A percentile compares a stretch with the other conserved stretches of the same genome.
Evolutionary conservation across 2,888 invertebrate species (phyloP).

Genomic region (Baccha elongata): DNA sequence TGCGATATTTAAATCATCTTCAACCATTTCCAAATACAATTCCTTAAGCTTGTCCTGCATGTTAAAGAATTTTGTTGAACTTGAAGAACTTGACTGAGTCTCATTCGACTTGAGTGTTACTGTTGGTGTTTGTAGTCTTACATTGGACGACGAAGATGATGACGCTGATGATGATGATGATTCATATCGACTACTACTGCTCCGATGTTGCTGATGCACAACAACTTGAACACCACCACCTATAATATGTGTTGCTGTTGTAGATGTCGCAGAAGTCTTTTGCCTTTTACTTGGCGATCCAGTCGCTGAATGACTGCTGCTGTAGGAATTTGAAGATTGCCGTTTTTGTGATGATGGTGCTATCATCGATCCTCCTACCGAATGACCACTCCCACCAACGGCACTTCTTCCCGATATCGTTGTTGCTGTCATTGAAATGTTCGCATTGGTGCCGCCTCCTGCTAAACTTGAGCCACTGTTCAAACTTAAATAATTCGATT

Average conservation of each 20-base stretch:
- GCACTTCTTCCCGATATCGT: slow-evolving; percentile 53
- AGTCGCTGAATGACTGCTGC: slow-evolving; percentile 76
- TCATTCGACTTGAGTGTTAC: slow-evolving; percentile 48
- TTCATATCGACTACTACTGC: slow-evolving; percentile 69
- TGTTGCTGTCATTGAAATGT: slow-evolving; percentile 54
- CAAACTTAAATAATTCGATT: slow-evolving; percentile 52
- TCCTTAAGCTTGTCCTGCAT: slow-evolving; percentile 82
- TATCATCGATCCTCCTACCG: slow-evolving; percentile 27
- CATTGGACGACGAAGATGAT: slow-evolving; percentile 52
- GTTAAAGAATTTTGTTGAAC: slow-evolving; percentile 79
- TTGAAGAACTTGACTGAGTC: slow-evolving; percentile 54
- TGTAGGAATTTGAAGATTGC: slow-evolving; percentile 66
- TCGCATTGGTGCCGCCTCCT: slow-evolving; percentile 19
- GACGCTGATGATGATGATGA: slow-evolving; percentile 57
- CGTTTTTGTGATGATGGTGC: slow-evolving; percentile 64
- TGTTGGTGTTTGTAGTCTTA: slow-evolving; percentile 32
- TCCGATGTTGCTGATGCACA: slow-evolving; percentile 73
- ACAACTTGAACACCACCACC: slow-evolving; percentile 42
- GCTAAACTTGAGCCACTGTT: slow-evolving; percentile 48
- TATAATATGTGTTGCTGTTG: slow-evolving; percentile 75
- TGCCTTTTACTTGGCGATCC: slow-evolving; percentile 80
- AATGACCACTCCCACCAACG: slow-evolving; percentile 19
- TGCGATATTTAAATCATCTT: slow-evolving; percentile 80
- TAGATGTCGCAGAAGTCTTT: slow-evolving; percentile 75
- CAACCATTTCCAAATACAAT: slow-evolving; percentile 80